A percentile compares a stretch with the other conserved stretches of the same genome.
Evolutionary conservation across 2,888 invertebrate species (phyloP).

Genomic region (Dolichomitus sp.): DNA sequence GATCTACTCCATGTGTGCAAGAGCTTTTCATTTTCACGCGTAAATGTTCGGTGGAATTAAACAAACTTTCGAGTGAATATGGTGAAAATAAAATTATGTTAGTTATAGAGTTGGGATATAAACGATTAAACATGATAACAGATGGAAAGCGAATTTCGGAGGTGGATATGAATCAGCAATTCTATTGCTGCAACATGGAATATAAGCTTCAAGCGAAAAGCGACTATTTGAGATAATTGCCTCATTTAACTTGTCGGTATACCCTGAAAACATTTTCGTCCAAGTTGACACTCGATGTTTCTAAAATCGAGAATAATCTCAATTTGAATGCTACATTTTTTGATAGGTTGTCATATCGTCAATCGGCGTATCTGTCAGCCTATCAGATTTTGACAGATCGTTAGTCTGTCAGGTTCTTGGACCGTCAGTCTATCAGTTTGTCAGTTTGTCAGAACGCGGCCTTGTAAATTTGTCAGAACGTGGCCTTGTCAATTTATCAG

Average conservation of each 20-base stretch:
- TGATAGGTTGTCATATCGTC: too few relatives aligned
- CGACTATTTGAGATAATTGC: slow-evolving; percentile 73
- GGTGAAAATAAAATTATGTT: not conserved
- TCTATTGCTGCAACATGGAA: slow-evolving; percentile 32
- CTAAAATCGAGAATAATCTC: too few relatives aligned
- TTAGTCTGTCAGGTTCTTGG: too few relatives aligned
- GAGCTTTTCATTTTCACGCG: not conserved
- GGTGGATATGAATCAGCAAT: slow-evolving; percentile 50
- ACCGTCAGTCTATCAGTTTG: too few relatives aligned
- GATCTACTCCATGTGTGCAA: not conserved
- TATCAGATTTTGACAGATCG: too few relatives aligned
- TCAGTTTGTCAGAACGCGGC: too few relatives aligned
- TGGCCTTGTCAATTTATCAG: too few relatives aligned
- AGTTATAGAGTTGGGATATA: not conserved
- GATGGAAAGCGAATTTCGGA: slow-evolving; percentile 1
- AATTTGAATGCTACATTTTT: too few relatives aligned
- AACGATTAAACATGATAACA: not conserved
- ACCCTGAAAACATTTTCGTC: too few relatives aligned
- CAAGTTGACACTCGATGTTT: too few relatives aligned
- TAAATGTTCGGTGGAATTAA: slow-evolving; percentile 17
- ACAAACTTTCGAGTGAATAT: slow-evolving; percentile 2
- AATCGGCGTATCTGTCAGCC: too few relatives aligned
- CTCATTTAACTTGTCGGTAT: slow-evolving; percentile 23
- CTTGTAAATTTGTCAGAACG: too few relatives aligned
- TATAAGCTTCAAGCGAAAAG: slow-evolving; percentile 72